Evolutionary conservation across 1,140 invertebrate species (phyloP), one percentile per base, ranked within the genome.

Genomic region (Diorhabda elongata): DNA sequence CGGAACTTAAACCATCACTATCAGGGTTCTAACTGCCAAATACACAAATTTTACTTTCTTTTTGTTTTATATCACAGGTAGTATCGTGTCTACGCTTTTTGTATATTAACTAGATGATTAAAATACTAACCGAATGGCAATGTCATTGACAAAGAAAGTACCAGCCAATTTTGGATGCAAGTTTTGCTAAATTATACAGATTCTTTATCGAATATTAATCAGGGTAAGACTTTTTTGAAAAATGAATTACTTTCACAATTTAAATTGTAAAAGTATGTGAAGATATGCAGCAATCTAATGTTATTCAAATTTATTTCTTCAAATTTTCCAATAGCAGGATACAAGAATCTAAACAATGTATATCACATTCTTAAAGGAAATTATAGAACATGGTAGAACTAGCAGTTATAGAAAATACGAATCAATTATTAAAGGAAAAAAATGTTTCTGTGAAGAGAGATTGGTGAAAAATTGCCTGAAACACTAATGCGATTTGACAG

Each of bases 41-140:
- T 62, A 58, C 74, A 70, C 73, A 68, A 73, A 59, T 63, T 68
- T 73, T 66, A 77, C 75, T 78, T 78, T 78, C 75, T 78, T 76
- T 74, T 74, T 71, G 71, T 74, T 77, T 78, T 75, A 52, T 78
- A 78, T 78, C 76, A 61, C 59, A 69, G 59, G 68, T 60, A 58
- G 44, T 26, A 64, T 68, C 41, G 41, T n/a, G 9, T 47, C 58
- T 44, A 74, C 73, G 68, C 67, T 65, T 58, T 58, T 66, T 66
- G 73, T 68, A 67, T 74, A 65, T 71, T 71, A 74, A 74, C 67
- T 66, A 74, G 66, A 9, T 64, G 44, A 58, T 68, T 67, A 67
- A 71, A 56, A 11, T 66, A 68, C 61, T 70, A 67, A 68, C 70
- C 52, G 26, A 69, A 66, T 67, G 61, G 70, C 68, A 62, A 67